Conservation (phyloP, 2,797 vertebrate species). For the Cercopithecus mitis region DNA sequence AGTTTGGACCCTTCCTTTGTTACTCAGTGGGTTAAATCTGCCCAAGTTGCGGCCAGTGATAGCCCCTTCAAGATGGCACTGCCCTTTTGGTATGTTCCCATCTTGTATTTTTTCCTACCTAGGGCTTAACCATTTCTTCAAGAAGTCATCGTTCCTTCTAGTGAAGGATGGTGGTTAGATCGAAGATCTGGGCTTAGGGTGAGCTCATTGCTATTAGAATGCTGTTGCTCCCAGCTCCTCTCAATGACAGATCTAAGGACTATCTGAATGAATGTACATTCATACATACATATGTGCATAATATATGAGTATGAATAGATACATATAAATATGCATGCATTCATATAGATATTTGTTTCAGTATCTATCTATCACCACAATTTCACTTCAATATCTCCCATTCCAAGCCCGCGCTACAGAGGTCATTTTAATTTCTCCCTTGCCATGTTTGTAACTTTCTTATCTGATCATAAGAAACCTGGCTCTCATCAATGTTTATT, state of each 20-base stretch:
- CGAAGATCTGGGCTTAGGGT: not conserved
- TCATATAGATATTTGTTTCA: not conserved
- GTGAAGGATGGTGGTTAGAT: not conserved
- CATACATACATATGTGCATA: not conserved
- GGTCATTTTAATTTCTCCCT: not conserved
- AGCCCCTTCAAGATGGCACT: not conserved
- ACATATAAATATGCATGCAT: not conserved
- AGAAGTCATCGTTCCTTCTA: not conserved
- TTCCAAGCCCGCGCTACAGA: not conserved
- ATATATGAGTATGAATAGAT: not conserved
- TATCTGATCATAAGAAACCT: not conserved
- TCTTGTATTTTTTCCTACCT: not conserved
- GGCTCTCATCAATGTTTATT: not conserved
- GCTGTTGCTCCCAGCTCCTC: not conserved
- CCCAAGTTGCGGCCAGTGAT: not conserved
- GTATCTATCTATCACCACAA: not conserved
- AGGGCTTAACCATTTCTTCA: not conserved
- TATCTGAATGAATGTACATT: not conserved
- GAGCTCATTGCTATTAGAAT: not conserved
- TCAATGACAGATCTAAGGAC: not conserved
- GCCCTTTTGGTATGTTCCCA: not conserved
- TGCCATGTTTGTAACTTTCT: not conserved
- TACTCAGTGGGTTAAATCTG: not conserved
- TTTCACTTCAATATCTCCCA: not conserved
- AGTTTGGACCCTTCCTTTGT: not conserved